Conservation (phyloP, 2,113 vertebrate genomes). For the Saguinus imperator region DNA sequence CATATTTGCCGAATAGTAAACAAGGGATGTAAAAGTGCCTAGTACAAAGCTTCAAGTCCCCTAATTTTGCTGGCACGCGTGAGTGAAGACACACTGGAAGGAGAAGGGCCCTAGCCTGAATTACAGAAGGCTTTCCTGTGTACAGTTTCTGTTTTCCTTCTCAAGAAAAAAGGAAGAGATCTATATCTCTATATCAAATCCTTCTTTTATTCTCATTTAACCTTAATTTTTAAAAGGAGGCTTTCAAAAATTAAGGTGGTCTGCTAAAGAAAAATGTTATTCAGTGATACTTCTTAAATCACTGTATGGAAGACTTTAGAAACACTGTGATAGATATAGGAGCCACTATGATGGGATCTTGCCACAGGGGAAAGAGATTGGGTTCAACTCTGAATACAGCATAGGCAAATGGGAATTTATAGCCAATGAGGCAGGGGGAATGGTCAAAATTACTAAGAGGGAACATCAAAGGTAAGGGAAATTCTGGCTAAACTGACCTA, state of each 20-base stretch:
- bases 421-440: neutral
- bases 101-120: neutral
- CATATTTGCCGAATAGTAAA: neutral
- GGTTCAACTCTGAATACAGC: neutral
- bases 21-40: neutral
- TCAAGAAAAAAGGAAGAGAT: neutral
- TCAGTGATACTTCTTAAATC: neutral
- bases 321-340: neutral
- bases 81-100: neutral
- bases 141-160: neutral
- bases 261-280: neutral
- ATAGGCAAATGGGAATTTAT: neutral
- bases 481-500: neutral
- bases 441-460: neutral
- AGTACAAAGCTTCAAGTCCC: neutral
- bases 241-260: slow-evolving; percentile 53
- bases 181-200: neutral
- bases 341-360: neutral
- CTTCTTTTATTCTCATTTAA: slow-evolving; percentile 15
- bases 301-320: neutral
- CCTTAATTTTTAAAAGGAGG: slow-evolving; percentile 57
- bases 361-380: neutral
- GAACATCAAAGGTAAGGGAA: neutral
- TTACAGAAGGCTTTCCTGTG: neutral
- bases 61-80: neutral